A percentile compares a stretch with the other conserved stretches of the same genome.
phyloP scores from a whole-genome alignment of 2,113 vertebrate species.

The Puffinus mauretanicus region DNA sequence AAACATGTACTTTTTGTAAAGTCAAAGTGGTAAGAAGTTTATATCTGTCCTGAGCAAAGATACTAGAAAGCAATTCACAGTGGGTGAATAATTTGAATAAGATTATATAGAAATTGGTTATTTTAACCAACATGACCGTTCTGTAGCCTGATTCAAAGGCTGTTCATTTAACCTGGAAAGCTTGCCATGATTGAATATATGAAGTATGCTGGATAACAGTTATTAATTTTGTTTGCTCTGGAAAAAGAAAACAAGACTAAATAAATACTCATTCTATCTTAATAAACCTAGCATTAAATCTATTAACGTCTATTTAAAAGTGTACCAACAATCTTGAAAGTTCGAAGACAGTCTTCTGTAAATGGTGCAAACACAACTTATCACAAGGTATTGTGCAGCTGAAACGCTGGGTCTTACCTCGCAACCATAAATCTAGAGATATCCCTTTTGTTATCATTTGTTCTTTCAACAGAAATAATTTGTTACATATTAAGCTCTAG shows the following conservation, averaged over 20 bases:
- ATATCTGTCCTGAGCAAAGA: background rate
- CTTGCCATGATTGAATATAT: background rate
- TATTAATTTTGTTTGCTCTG: background rate
- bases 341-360: background rate
- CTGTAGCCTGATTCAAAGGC: background rate
- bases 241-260: background rate
- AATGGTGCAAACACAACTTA: background rate
- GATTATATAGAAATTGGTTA: background rate
- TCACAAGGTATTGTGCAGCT: background rate
- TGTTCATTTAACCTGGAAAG: background rate
- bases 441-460: background rate
- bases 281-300: background rate
- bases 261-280: background rate
- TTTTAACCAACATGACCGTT: background rate
- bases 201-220: background rate
- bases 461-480: background rate
- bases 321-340: background rate
- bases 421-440: background rate
- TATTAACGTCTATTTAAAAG: background rate
- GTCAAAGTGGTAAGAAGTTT: background rate
- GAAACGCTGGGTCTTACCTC: background rate
- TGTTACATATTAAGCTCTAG: background rate
- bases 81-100: background rate
- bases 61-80: background rate
- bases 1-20: background rate